phyloP scores from a whole-genome alignment of 30 jellyfish, hydroid and myxozoan genomes.

The Nemopilema nomurai region DNA sequence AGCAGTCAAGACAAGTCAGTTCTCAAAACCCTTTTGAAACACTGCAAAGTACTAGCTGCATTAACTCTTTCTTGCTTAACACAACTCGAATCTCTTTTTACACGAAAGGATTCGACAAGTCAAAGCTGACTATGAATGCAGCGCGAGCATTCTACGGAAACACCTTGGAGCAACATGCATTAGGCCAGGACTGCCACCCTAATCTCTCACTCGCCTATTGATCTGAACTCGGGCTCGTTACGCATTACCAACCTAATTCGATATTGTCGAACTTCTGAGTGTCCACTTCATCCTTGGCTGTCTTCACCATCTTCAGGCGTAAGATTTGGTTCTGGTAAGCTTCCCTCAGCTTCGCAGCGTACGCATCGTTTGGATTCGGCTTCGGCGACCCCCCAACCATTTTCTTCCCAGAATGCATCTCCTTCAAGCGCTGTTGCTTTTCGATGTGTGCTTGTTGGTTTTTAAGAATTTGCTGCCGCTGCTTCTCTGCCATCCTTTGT shows the following conservation, averaged over 20 bases:
- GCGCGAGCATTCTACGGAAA: too few species aligned
- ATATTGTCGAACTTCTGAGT: conserved; percentile 71
- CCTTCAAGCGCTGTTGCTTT: conserved; percentile 87
- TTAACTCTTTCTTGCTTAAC: too few species aligned
- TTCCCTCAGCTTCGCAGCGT: conserved; percentile 82
- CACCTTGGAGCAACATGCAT: too few species aligned
- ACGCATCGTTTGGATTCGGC: conserved; percentile 69
- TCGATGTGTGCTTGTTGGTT: conserved; percentile 83
- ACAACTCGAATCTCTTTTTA: too few species aligned
- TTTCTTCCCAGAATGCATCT: conserved; percentile 81
- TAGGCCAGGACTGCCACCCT: too few species aligned
- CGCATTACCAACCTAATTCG: conserved; percentile 69
- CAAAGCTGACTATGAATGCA: too few species aligned
- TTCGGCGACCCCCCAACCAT: conserved; percentile 50
- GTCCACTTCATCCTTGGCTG: conserved; percentile 72
- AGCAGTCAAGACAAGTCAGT: too few species aligned
- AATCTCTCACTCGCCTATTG: too few species aligned
- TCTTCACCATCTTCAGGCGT: conserved; percentile 62
- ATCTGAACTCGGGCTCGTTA: not conserved
- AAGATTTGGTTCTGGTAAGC: conserved; percentile 84
- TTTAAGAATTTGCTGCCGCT: conserved; percentile 81
- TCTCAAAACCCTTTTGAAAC: too few species aligned
- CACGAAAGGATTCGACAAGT: too few species aligned
- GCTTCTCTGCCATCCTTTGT: conserved; percentile 93
- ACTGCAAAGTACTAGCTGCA: too few species aligned